Conservation (phyloP, 2,797 vertebrate genomes). For the Characodon lateralis region DNA sequence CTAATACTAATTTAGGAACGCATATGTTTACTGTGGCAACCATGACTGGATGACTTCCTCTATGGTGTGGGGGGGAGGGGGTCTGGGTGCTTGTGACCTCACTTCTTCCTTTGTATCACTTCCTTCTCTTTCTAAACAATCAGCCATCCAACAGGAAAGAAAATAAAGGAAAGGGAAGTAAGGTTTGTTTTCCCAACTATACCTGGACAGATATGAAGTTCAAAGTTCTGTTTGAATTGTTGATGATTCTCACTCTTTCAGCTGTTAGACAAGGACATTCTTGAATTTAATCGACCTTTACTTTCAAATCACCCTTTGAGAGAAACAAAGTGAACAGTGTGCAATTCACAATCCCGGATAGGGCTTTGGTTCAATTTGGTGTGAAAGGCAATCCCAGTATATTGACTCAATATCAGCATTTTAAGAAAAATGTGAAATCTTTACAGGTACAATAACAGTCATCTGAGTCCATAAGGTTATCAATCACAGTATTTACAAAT, state of each 20-base stretch:
- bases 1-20: constrained; percentile 29
- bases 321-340: not conserved
- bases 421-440: not conserved
- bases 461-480: not conserved
- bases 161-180: not conserved
- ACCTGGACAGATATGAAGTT: not conserved
- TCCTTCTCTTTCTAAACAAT: constrained; percentile 29
- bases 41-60: constrained; percentile 39
- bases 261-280: not conserved
- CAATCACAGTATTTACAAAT: not conserved
- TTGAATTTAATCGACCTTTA: not conserved
- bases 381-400: constrained; percentile 28
- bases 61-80: not conserved
- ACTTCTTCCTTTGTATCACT: constrained; percentile 42
- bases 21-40: constrained; percentile 33
- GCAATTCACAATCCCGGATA: not conserved
- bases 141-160: constrained; percentile 5
- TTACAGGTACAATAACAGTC: not conserved
- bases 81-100: constrained; percentile 44
- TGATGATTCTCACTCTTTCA: not conserved
- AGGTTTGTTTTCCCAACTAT: not conserved
- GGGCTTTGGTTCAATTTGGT: constrained; percentile 15
- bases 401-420: not conserved
- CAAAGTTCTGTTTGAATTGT: not conserved
- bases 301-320: not conserved